Conservation (phyloP, 2,888 invertebrate species). For the Andrena praecox region DNA sequence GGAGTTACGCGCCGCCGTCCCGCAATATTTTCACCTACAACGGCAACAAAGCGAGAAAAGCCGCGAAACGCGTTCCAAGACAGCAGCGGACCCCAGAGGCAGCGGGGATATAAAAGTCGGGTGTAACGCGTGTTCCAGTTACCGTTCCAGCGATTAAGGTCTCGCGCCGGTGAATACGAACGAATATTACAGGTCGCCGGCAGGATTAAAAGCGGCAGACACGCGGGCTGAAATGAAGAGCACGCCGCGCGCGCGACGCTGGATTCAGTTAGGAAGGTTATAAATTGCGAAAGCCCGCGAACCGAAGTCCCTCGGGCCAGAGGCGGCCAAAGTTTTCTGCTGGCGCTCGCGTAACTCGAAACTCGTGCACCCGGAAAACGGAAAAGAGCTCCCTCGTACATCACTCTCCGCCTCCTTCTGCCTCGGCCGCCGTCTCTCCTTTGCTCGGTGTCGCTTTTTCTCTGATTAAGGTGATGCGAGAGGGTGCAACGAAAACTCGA, state of each 20-base stretch:
- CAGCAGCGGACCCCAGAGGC: neutral
- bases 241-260: slow-evolving; percentile 70
- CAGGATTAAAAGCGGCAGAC: slow-evolving; percentile 60
- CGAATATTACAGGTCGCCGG: slow-evolving; percentile 41
- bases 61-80: slow-evolving; percentile 13
- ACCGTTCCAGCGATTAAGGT: slow-evolving; percentile 44
- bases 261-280: slow-evolving; percentile 82
- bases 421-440: slow-evolving; percentile 30
- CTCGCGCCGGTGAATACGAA: slow-evolving; percentile 35
- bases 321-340: slow-evolving; percentile 80
- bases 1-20: neutral
- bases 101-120: slow-evolving; percentile 10
- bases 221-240: slow-evolving; percentile 64
- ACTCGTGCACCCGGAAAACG: slow-evolving; percentile 80
- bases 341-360: slow-evolving; percentile 80
- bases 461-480: slow-evolving; percentile 73
- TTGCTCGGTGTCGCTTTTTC: slow-evolving; percentile 65
- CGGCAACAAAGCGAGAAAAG: slow-evolving; percentile 13
- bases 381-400: slow-evolving; percentile 79
- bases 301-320: slow-evolving; percentile 78
- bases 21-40: neutral
- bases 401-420: slow-evolving; percentile 65
- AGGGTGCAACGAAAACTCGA: slow-evolving; percentile 52
- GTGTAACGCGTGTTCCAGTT: slow-evolving; percentile 43
- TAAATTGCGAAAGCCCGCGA: slow-evolving; percentile 78